A percentile compares a stretch with the other conserved stretches of the same genome.
These are phyloP conservation scores for Musca vetustissima DNA, from an alignment of 1,140 invertebrate species.

Conservation along the genomic window DNA sequence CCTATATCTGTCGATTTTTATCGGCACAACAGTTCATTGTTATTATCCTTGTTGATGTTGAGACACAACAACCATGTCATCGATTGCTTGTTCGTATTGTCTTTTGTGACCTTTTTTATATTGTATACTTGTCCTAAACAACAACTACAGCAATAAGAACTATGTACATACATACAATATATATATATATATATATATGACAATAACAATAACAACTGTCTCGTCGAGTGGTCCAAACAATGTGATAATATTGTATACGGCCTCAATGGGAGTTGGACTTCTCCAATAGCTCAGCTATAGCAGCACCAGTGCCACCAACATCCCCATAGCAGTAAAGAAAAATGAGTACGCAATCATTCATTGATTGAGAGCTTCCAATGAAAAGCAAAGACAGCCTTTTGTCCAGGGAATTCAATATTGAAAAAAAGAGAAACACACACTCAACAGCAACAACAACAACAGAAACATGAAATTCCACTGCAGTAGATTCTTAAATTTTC, in stretches of 20 bases:
- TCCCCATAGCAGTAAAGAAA: neutral
- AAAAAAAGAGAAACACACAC: neutral
- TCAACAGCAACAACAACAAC: neutral
- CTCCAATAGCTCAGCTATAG: too few species aligned
- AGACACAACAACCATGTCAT: too few species aligned
- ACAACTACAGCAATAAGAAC: slow-evolving; percentile 1
- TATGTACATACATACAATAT: too few species aligned
- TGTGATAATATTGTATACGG: slow-evolving; percentile 5
- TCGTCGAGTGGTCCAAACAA: neutral
- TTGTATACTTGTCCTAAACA: slow-evolving; percentile 10
- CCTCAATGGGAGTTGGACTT: too few species aligned
- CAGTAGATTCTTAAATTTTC: slow-evolving; percentile 13
- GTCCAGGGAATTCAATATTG: slow-evolving; percentile 3
- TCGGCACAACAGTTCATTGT: too few species aligned
- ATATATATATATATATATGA: too few species aligned
- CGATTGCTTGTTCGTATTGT: neutral
- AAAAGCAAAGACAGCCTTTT: slow-evolving; percentile 10
- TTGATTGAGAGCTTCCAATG: slow-evolving; percentile 12
- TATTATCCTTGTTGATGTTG: too few species aligned
- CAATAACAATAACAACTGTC: neutral
- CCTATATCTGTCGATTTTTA: too few species aligned
- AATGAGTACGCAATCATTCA: slow-evolving; percentile 8
- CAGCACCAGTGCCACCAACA: too few species aligned
- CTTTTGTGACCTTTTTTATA: slow-evolving; percentile 8
- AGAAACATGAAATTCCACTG: neutral